Evolutionary conservation across 1,140 invertebrate genomes (phyloP), one percentile per base, ranked within the genome.

Genomic region (Meloidogyne hapla): DNA sequence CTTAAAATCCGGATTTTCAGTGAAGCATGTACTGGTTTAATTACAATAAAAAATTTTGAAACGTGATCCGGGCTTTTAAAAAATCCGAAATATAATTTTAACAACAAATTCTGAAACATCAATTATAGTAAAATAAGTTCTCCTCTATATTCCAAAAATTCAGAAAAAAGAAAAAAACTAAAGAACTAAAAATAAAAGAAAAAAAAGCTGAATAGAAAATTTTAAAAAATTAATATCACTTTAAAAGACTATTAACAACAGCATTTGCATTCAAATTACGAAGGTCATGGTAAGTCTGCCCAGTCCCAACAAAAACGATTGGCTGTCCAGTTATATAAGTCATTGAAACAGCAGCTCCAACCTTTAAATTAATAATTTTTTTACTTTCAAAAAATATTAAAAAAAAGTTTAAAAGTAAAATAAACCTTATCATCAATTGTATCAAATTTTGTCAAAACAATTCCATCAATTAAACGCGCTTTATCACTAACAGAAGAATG

Each of bases 321-420:
- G 97, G 97, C 88, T 99, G 96, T 9, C 97, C 97, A 42, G 97
- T 99, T 74, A 98, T 98, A 87, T 99, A 99, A 0, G 96, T 98
- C 97, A 99, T 99, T 10, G 96, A 99, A 82, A 99, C 96, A 63
- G 97, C 96, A 69, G 97, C 96, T 26, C 97, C 97, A 67, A 99
- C 95, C 93, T 94, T 15, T 68, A 3, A n/a, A 21, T 10, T 65
- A 12, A 10, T 26, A 12, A 10, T 65, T 26, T 25, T 65, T 9
- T 10, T 5, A 64, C 21, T 48, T 26, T 69, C 42, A 15, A 6
- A 69, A 2, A 5, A n/a, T 71, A 21, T 21, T 71, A 26, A 12
- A 15, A 12, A 33, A 63, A 28, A 1, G 26, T 48, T n/a, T 48
- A 38, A 75, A 15, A 18, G 13, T 4, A 12, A 18, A 42, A n/a